These are phyloP conservation scores for Bombyx mandarina DNA, from an alignment of 1,140 invertebrate species.

Conservation along the genomic window DNA sequence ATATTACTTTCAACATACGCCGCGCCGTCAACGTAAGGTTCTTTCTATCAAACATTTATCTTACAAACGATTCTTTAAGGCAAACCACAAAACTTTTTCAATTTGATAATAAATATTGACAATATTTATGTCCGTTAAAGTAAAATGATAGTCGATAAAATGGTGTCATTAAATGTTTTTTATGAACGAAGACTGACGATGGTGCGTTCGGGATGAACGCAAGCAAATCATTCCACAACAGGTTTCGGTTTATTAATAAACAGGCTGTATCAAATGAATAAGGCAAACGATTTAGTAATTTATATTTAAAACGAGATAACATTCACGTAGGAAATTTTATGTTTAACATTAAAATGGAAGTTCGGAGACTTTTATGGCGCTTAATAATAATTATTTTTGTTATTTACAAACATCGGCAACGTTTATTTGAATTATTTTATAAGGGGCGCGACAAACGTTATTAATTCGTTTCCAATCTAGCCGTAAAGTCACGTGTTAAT, in stretches of 20 bases:
- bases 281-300: conserved; percentile 23
- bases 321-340: conserved; percentile 26
- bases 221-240: conserved; percentile 24
- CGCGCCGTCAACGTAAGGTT: conserved; percentile 9
- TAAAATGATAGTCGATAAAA: conserved; percentile 17
- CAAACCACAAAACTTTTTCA: too few species aligned
- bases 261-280: too few species aligned
- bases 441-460: conserved; percentile 16
- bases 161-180: conserved; percentile 26
- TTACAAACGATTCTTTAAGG: too few species aligned
- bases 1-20: conserved; percentile 32
- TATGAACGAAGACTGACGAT: conserved; percentile 15
- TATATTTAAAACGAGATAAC: conserved; percentile 36
- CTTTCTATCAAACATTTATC: conserved; percentile 2
- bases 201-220: conserved; percentile 15
- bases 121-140: conserved; percentile 22
- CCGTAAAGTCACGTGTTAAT: conserved; percentile 23
- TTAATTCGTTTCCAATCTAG: conserved; percentile 18
- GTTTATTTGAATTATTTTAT: conserved; percentile 19
- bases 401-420: conserved; percentile 20
- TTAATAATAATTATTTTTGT: conserved; percentile 22
- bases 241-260: conserved; percentile 9
- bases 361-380: conserved; percentile 17
- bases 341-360: conserved; percentile 21
- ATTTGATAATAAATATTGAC: neutral